Evolutionary conservation across 92 coral and sea anemone genomes (phyloP), one percentile per base, ranked within the genome.

Genomic region (Heteractis magnifica): DNA sequence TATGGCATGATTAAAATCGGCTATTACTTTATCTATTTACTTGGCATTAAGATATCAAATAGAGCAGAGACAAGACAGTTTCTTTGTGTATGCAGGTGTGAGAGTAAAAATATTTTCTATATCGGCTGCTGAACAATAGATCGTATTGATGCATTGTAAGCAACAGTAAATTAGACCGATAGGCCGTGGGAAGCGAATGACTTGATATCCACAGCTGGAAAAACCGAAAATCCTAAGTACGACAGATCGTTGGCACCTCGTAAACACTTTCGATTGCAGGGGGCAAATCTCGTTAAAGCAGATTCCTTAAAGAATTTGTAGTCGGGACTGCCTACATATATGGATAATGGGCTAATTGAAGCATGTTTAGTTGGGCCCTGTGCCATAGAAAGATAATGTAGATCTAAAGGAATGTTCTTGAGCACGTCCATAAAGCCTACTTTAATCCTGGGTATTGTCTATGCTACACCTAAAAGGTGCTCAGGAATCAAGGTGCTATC

Each of bases 11-110:
- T 78, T 1, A 11, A 49, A 78, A 13, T 23, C 49, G 44, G 9
- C 73, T 44, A 49, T 59, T 5, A 59, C 52, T 56, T n/a, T 12
- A n/a, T 79, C 72, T 79, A n/a, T 49, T 79, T 48, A 64, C 55
- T 79, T 65, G 71, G 26, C 48, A n/a, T 59, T 49, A 79, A 18
- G 73, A 53, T 79, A 65, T 49, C 72, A 79, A 62, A 15, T 58
- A 48, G 55, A 79, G 16, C 56, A 59, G 71, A 79, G 73, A 49
- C 75, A 79, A 49, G 83, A 59, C 73, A 62, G 59, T 62, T 56
- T 50, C 84, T 65, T 81, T 81, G 84, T 81, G 77, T 68, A 52
- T 70, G 84, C 77, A 81, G 84, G 84, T 70, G 83, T 49, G 75
- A 51, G 75, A 58, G 14, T 9, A 34, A 65, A 62, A 52, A 60